phyloP scores from a whole-genome alignment of 2,797 vertebrate species.

The Podarcis siculus region DNA sequence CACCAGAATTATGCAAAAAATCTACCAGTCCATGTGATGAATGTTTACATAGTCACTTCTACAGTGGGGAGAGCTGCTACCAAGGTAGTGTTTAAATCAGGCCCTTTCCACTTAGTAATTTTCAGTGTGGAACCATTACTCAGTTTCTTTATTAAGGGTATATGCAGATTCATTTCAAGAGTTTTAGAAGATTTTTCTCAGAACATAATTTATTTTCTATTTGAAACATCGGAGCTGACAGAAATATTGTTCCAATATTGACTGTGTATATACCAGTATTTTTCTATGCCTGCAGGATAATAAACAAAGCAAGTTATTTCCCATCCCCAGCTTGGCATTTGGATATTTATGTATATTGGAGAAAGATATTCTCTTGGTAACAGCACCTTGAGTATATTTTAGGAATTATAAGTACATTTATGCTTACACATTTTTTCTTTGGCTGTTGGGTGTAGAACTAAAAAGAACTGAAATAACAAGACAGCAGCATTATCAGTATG shows the following conservation, averaged over 20 bases:
- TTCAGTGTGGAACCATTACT: neutral
- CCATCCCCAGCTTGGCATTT: neutral
- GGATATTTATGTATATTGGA: neutral
- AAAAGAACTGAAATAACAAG: conserved; percentile 74
- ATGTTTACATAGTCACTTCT: neutral
- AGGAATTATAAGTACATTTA: accelerated
- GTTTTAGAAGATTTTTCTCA: neutral
- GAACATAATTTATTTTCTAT: neutral
- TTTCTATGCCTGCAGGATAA: neutral
- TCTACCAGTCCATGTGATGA: too few species aligned
- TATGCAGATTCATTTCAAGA: neutral
- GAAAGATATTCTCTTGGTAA: neutral
- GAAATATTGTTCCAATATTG: neutral
- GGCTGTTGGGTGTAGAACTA: conserved; percentile 2
- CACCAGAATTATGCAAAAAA: neutral
- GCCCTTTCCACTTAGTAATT: neutral
- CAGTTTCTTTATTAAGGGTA: neutral
- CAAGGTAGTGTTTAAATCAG: neutral
- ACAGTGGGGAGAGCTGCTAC: neutral
- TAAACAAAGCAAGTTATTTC: neutral
- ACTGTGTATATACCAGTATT: neutral
- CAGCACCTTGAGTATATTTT: neutral
- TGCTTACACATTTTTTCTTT: neutral
- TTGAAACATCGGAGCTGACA: neutral
- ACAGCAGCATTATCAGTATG: conserved; percentile 77